Conservation (phyloP, 1,140 invertebrate genomes). For the Aphaenogaster ashmeadi region DNA sequence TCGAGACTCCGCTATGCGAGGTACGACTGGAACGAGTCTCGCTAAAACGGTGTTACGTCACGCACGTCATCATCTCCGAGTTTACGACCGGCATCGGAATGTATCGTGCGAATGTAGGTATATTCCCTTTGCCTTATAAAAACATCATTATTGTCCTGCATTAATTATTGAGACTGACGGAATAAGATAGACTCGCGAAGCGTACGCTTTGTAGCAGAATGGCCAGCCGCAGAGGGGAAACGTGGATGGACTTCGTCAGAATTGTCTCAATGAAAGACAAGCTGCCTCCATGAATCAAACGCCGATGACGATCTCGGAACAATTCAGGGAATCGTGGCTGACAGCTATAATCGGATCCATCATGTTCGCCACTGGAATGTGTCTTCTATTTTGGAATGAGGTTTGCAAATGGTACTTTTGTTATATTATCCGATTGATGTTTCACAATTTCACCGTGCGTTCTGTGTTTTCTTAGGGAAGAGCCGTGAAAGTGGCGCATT, state of each 20-base stretch:
- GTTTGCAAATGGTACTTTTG: constrained; percentile 82
- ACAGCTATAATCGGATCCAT: constrained; percentile 89
- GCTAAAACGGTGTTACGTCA: neutral
- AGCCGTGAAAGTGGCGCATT: constrained; percentile 91
- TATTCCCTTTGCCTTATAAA: neutral
- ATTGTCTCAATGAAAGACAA: constrained; percentile 71
- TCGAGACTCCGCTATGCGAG: no score
- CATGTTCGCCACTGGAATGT: constrained; percentile 88
- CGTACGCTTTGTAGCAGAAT: constrained; percentile 76
- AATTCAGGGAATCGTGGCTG: constrained; percentile 89
- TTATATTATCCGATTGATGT: constrained; percentile 22
- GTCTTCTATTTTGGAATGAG: constrained; percentile 92
- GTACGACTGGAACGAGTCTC: no score
- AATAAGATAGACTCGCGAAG: constrained; percentile 19
- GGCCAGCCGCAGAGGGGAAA: constrained; percentile 77
- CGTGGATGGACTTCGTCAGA: constrained; percentile 70
- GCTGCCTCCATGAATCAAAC: constrained; percentile 55
- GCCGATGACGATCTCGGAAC: constrained; percentile 86
- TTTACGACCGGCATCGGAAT: constrained; percentile 45
- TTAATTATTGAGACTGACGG: neutral
- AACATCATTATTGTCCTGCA: neutral
- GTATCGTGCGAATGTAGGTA: constrained; percentile 77
- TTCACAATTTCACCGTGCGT: constrained; percentile 14
- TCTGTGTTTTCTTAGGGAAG: constrained; percentile 87
- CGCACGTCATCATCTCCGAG: neutral